Percentiles rank a stretch among this genome's conserved stretches.
These are phyloP conservation scores for Vireo altiloquus DNA, from an alignment of 2,113 vertebrate genomes.

Conservation along the genomic window DNA sequence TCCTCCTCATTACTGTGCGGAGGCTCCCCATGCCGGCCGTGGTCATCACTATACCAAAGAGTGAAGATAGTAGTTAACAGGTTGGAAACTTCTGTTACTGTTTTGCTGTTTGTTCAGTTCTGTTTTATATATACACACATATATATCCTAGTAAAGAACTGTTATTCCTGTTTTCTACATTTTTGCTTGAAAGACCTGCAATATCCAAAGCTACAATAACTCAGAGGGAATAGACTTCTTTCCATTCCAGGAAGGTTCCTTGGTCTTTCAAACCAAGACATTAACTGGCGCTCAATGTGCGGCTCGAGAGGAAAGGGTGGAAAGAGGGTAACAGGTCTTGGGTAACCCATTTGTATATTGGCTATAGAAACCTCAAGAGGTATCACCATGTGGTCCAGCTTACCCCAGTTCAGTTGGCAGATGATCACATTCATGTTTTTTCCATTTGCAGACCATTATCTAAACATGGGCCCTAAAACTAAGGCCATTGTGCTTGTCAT, in stretches of 20 bases:
- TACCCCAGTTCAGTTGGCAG: neutral
- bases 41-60: neutral
- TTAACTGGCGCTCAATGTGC: accelerated
- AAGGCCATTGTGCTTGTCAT: neutral
- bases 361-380: neutral
- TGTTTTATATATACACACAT: neutral
- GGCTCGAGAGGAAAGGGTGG: neutral
- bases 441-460: neutral
- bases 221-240: neutral
- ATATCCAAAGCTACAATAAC: neutral
- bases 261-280: neutral
- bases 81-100: neutral
- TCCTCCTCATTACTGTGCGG: accelerated
- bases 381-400: neutral
- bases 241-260: neutral
- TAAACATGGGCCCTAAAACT: neutral
- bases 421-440: neutral
- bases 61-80: accelerated
- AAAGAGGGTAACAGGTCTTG: neutral
- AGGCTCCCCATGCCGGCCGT: neutral
- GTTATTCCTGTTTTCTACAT: too few relatives aligned
- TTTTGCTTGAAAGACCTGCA: neutral
- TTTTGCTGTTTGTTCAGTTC: accelerated
- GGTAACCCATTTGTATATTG: neutral
- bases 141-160: neutral